Base-by-base conservation (phyloP, 2,797 vertebrate genomes). In the Aplochiton taeniatus region DNA sequence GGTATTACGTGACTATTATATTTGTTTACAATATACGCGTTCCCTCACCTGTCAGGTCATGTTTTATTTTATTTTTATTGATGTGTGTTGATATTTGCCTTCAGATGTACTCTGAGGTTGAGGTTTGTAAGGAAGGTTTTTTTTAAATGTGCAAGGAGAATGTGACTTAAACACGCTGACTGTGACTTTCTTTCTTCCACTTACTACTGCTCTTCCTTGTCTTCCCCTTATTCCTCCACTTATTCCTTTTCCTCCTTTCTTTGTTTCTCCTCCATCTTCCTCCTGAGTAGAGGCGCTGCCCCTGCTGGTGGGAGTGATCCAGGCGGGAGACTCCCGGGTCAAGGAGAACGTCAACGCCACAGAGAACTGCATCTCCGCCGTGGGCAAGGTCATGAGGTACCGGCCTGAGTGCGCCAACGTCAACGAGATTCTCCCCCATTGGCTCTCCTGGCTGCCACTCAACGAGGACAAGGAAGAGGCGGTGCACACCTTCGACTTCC, bases 381-480 rank as follows among this genome's bases (percentile, higher is more conserved):
- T 99, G 0, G 98, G 96, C 17, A 99, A 99, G 69, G 95, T 99
- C 45, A 96, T 95, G 94, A 94, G 97, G 74, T 99, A 94, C 76
- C 90, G 95, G 46, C 96, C 97, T 0, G 96, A 98, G 85, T 99
- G 97, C 51, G 88, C 96, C 50, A 97, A 93, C 11, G 95, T 96
- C 13, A 95, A 92, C 31, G 96, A 98, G 88, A 89, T 99, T 65
- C 91, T 99, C 1, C 97, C 96, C 6, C 97, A 98, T 19, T 99
- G 98, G 98, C 89, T 99, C 71, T 94, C 93, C n/a, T 99, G 98
- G 97, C 94, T 99, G 61, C 98, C 98, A 0, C 92, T 99, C 69
- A 96, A 96, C n/a, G 98, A 99, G 84, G 98, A 99, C 87, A 99
- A 99, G 84, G 98, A 99, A 81, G 98, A 99, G 86, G 98, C 98